These are phyloP conservation scores for Muscicapa striata DNA, from an alignment of 2,797 vertebrate genomes.

Conservation along the genomic window DNA sequence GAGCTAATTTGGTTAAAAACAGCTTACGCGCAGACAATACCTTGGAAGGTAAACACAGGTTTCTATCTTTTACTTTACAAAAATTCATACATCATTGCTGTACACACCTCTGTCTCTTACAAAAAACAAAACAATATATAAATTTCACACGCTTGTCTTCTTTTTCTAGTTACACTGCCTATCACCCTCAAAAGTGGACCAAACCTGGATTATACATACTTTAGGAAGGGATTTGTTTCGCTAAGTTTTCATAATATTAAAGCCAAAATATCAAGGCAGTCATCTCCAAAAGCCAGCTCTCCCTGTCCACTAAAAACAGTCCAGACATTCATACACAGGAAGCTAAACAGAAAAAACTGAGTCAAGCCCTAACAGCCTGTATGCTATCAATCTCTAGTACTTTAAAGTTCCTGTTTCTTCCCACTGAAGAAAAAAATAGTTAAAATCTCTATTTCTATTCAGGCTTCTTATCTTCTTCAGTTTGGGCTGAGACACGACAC, in stretches of 20 bases:
- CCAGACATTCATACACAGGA: background rate
- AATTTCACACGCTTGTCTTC: background rate
- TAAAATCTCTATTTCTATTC: background rate
- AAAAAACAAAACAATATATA: background rate
- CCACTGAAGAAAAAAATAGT: background rate
- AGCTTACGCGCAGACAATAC: background rate
- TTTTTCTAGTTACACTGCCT: background rate
- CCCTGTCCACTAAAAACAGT: background rate
- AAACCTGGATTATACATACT: background rate
- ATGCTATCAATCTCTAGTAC: background rate
- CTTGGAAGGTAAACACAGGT: background rate
- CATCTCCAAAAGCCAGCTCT: background rate
- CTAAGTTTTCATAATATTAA: background rate
- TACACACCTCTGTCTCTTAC: background rate
- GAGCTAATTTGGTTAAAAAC: background rate
- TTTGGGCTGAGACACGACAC: background rate
- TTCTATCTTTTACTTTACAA: background rate
- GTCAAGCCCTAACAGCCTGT: background rate
- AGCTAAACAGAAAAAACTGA: background rate
- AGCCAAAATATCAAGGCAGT: background rate
- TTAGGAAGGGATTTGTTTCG: background rate
- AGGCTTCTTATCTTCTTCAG: background rate
- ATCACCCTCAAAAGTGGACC: background rate
- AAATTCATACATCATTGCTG: background rate
- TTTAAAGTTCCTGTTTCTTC: background rate